A percentile compares a stretch with the other conserved stretches of the same genome.
Evolutionary conservation across 2,797 vertebrate species (phyloP).

Genomic region (Aplochiton taeniatus): DNA sequence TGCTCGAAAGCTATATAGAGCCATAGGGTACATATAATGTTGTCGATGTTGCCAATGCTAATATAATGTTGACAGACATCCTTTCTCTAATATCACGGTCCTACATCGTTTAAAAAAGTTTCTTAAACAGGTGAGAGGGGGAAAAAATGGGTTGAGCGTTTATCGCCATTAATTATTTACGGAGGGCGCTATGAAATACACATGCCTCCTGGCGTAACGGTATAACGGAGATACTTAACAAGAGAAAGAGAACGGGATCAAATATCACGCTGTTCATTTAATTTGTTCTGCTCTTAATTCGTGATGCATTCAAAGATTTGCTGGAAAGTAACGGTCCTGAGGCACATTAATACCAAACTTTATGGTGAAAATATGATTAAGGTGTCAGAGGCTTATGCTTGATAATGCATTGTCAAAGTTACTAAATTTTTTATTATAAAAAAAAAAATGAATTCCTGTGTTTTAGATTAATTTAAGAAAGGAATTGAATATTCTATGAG

Average conservation of each 20-base stretch:
- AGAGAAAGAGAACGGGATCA: slow-evolving; percentile 18
- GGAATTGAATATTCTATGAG: slow-evolving; percentile 96
- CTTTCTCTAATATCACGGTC: neutral
- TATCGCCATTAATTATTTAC: slow-evolving; percentile 78
- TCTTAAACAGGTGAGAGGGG: slow-evolving; percentile 75
- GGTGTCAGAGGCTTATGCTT: no score
- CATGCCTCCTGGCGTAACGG: slow-evolving; percentile 18
- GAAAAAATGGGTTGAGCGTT: slow-evolving; percentile 63
- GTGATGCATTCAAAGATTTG: no score
- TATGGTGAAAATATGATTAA: no score
- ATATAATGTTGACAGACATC: no score
- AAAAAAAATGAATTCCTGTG: slow-evolving; percentile 64
- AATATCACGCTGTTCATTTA: no score
- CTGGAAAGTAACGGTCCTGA: no score
- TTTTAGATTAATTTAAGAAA: slow-evolving; percentile 79
- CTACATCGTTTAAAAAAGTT: slow-evolving; percentile 16
- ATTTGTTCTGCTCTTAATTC: no score
- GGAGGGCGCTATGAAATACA: slow-evolving; percentile 67
- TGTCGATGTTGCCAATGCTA: no score
- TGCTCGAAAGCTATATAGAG: no score
- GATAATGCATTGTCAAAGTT: no score
- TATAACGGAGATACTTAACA: slow-evolving; percentile 27
- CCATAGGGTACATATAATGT: no score
- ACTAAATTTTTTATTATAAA: neutral
- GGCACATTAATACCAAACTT: no score